phyloP scores from a whole-genome alignment of 2,888 invertebrate species.

The Brachylomia viminalis region DNA sequence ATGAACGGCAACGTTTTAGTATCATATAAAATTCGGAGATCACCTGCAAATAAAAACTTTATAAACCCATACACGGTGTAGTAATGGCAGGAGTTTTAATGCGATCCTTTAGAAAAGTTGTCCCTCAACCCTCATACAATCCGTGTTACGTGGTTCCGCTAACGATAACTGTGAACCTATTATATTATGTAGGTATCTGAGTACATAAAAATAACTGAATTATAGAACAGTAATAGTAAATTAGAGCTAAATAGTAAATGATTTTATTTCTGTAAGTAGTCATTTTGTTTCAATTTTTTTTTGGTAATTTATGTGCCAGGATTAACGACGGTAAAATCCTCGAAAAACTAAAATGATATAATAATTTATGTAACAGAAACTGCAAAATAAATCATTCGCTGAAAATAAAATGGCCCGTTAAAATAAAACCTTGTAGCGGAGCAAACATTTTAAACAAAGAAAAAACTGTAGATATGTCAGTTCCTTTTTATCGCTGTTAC shows the following conservation, averaged over 20 bases:
- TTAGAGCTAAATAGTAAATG: not conserved
- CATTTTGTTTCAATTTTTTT: too few species aligned
- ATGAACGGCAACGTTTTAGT: conserved; percentile 16
- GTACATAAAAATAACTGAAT: not conserved
- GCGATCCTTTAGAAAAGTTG: conserved; percentile 36
- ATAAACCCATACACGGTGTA: conserved; percentile 25
- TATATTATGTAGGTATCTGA: not conserved
- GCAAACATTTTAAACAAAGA: conserved; percentile 2
- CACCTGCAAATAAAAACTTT: conserved; percentile 31
- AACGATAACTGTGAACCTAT: not conserved
- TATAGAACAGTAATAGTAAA: not conserved
- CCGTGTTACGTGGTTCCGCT: not conserved
- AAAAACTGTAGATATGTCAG: not conserved
- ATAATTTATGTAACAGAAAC: not conserved
- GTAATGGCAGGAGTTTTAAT: conserved; percentile 38
- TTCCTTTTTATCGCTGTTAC: conserved; percentile 22
- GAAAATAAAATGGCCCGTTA: conserved; percentile 1
- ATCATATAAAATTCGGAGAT: conserved; percentile 21
- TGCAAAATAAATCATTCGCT: conserved; percentile 12
- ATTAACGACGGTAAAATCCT: conserved; percentile 15
- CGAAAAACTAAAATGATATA: not conserved
- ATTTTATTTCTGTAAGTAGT: not conserved
- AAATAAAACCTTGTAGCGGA: conserved; percentile 6
- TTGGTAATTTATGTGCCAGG: conserved; percentile 11
- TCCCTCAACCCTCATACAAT: conserved; percentile 29